These are phyloP conservation scores for Panzeria rudis DNA, from an alignment of 2,888 invertebrate genomes.

Conservation along the genomic window DNA sequence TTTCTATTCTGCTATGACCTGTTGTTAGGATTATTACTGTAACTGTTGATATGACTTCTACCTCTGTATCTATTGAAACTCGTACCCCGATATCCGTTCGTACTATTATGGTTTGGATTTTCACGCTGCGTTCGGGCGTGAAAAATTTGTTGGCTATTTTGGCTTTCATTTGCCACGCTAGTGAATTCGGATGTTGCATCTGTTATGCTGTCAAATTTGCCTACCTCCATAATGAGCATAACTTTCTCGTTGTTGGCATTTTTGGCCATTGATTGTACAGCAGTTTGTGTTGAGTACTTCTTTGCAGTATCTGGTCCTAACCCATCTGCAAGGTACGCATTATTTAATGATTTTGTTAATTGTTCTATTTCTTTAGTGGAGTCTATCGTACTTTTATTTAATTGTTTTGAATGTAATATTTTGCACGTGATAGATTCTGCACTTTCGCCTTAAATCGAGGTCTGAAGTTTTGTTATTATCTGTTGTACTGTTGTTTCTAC, in stretches of 20 bases:
- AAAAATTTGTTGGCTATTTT: background rate
- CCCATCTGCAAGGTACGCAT: background rate
- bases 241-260: slow-evolving; percentile 2
- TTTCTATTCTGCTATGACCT: background rate
- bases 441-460: too few species aligned
- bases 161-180: background rate
- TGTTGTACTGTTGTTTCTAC: too few species aligned
- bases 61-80: background rate
- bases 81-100: background rate
- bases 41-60: background rate
- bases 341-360: background rate
- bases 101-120: background rate
- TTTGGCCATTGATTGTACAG: slow-evolving; percentile 4
- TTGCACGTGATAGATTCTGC: too few species aligned
- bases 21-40: background rate
- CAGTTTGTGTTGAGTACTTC: slow-evolving; percentile 9
- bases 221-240: background rate
- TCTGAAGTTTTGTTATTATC: too few species aligned
- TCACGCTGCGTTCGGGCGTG: background rate
- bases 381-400: too few species aligned
- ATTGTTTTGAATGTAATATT: too few species aligned
- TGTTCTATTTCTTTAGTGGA: too few species aligned
- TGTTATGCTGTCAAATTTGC: background rate
- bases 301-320: background rate
- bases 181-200: background rate